A percentile compares a stretch with the other conserved stretches of the same genome.
These are phyloP conservation scores for Zingel zingel DNA, from an alignment of 2,113 vertebrate genomes.

Conservation along the genomic window DNA sequence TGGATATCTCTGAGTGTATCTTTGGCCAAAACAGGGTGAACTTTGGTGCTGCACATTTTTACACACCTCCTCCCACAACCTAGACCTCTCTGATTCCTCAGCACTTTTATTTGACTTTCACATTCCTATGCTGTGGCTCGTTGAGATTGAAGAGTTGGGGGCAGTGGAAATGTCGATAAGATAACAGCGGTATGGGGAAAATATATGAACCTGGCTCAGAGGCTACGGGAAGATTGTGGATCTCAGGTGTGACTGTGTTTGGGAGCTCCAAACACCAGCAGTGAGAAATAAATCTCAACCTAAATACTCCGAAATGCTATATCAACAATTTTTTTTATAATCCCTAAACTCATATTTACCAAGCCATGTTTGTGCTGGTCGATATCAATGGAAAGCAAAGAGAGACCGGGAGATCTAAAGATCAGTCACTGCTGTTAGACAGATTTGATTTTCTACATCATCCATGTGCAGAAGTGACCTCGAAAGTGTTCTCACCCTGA, in stretches of 20 bases:
- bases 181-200: slow-evolving; percentile 36
- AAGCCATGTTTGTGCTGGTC: not conserved
- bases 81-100: slow-evolving; percentile 37
- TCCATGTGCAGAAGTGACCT: not conserved
- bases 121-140: slow-evolving; percentile 66
- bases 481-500: not conserved
- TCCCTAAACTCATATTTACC: not conserved
- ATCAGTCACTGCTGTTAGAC: not conserved
- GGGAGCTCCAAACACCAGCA: not conserved
- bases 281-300: not conserved
- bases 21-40: slow-evolving; percentile 65
- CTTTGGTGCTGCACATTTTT: slow-evolving; percentile 44
- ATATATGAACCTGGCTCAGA: not conserved
- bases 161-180: slow-evolving; percentile 7
- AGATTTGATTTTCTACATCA: not conserved
- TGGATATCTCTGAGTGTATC: slow-evolving; percentile 70
- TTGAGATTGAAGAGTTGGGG: slow-evolving; percentile 24
- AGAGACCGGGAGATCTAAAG: not conserved
- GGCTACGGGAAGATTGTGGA: slow-evolving; percentile 15
- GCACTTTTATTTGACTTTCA: slow-evolving; percentile 73
- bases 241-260: slow-evolving; percentile 13
- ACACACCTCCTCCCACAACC: slow-evolving; percentile 21
- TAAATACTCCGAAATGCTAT: not conserved
- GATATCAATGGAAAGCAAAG: not conserved
- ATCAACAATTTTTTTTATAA: not conserved